Evolutionary conservation across 1,140 invertebrate genomes (phyloP).

Genomic region (Pseudomyrmex dendroicus): DNA sequence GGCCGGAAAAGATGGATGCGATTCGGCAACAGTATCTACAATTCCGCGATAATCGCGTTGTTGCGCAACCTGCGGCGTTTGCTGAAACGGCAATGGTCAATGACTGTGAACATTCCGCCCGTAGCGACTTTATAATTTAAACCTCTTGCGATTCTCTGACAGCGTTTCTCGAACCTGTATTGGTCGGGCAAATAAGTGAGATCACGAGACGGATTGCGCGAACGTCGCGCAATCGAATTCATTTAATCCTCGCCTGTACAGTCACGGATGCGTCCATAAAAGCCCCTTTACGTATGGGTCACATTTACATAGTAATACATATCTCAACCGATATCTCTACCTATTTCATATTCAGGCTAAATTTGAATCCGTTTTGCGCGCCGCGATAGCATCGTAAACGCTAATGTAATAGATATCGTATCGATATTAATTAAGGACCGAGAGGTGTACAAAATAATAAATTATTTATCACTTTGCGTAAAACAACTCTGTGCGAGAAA

Average conservation of each 20-base stretch:
- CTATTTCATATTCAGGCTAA: constrained; percentile 41
- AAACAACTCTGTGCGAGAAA: background rate
- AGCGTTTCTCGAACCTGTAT: background rate
- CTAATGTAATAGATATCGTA: constrained; percentile 9
- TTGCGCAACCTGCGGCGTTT: constrained; percentile 51
- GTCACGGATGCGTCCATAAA: constrained; percentile 23
- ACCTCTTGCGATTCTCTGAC: background rate
- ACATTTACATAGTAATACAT: constrained; percentile 48
- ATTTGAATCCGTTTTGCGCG: constrained; percentile 26
- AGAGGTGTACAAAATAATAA: background rate
- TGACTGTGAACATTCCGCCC: constrained; percentile 23
- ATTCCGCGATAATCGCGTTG: constrained; percentile 61
- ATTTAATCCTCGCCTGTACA: constrained; percentile 21
- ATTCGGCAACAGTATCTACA: constrained; percentile 58
- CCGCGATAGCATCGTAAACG: constrained; percentile 12
- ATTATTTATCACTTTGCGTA: background rate
- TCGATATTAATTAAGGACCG: constrained; percentile 19
- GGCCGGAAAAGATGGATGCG: constrained; percentile 52
- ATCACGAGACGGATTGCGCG: background rate
- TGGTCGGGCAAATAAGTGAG: background rate
- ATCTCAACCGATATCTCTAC: constrained; percentile 17
- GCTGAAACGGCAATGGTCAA: constrained; percentile 42
- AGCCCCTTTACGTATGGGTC: constrained; percentile 2
- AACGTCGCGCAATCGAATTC: constrained; percentile 22
- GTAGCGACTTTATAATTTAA: constrained; percentile 25